Percentiles rank a stretch among this genome's conserved stretches.
Conservation (phyloP, 2,888 invertebrate genomes). For the Empis stercorea region DNA sequence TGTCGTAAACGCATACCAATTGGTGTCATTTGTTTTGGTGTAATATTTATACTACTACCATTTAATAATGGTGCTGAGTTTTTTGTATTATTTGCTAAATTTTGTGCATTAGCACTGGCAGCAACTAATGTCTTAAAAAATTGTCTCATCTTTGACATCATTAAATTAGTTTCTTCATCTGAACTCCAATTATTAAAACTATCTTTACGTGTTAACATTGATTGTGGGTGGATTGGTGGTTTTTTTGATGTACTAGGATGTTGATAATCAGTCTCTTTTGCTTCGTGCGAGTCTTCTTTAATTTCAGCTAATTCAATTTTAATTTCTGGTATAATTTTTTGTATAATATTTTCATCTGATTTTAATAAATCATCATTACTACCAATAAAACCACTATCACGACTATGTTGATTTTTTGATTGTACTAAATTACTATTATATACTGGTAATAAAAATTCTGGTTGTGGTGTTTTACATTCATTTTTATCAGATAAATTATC, state of each 20-base stretch:
- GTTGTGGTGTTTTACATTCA: slow-evolving; percentile 48
- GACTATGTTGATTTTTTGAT: slow-evolving; percentile 66
- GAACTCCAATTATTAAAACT: slow-evolving; percentile 91
- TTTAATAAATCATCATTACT: slow-evolving; percentile 75
- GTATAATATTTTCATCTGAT: slow-evolving; percentile 31
- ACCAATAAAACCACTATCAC: slow-evolving; percentile 80
- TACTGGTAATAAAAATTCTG: not conserved
- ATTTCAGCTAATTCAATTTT: slow-evolving; percentile 44
- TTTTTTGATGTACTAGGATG: not conserved
- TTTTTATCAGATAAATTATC: slow-evolving; percentile 46
- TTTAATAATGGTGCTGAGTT: slow-evolving; percentile 34
- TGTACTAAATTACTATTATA: slow-evolving; percentile 43
- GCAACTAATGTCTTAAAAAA: slow-evolving; percentile 88
- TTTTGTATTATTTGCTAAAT: slow-evolving; percentile 27
- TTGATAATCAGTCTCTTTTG: not conserved
- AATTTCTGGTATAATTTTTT: slow-evolving; percentile 12
- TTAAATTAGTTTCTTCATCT: slow-evolving; percentile 84
- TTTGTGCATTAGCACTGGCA: slow-evolving; percentile 39
- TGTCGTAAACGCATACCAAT: slow-evolving; percentile 35
- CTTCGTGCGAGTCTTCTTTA: slow-evolving; percentile 41
- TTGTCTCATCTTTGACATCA: slow-evolving; percentile 91
- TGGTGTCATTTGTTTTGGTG: slow-evolving; percentile 36
- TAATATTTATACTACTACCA: slow-evolving; percentile 17
- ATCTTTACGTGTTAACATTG: slow-evolving; percentile 58
- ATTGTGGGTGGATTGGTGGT: not conserved